Evolutionary conservation across 53 echinoderm and acorn worm genomes (phyloP).

Genomic region (Astropecten irregularis): DNA sequence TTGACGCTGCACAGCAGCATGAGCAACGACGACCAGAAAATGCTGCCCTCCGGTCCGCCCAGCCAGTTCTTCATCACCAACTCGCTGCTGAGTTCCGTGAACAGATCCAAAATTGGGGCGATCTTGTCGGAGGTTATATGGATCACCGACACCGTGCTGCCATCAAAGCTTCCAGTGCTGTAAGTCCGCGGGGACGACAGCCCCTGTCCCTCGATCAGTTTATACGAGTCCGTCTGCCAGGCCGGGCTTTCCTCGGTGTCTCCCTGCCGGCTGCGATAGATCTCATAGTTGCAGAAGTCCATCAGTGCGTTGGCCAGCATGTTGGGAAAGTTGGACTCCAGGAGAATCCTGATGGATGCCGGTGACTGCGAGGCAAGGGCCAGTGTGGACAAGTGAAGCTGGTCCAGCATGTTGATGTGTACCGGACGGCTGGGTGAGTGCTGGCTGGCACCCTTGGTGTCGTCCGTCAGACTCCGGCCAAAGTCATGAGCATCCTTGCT

Average conservation of each 20-base stretch:
- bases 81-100: conserved; percentile 80
- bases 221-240: conserved; percentile 79
- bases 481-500: conserved; percentile 81
- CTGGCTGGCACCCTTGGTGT: conserved; percentile 84
- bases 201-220: conserved; percentile 69
- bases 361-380: conserved; percentile 88
- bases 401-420: conserved; percentile 87
- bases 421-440: conserved; percentile 46
- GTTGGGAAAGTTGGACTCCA: conserved; percentile 82
- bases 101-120: conserved; percentile 93
- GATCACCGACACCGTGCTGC: conserved; percentile 68
- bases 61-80: conserved; percentile 92
- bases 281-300: conserved; percentile 89
- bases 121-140: conserved; percentile 90
- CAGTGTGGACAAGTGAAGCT: conserved; percentile 83
- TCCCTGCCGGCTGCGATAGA: conserved; percentile 37
- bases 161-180: conserved; percentile 69
- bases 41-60: conserved; percentile 81
- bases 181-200: conserved; percentile 72
- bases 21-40: conserved; percentile 93
- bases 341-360: conserved; percentile 70
- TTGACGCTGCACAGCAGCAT: conserved; percentile 87
- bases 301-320: conserved; percentile 83
- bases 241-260: conserved; percentile 5
- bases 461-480: conserved; percentile 75